These are phyloP conservation scores for Drosophila santomea DNA, from an alignment of 1,140 invertebrate species.

Conservation along the genomic window DNA sequence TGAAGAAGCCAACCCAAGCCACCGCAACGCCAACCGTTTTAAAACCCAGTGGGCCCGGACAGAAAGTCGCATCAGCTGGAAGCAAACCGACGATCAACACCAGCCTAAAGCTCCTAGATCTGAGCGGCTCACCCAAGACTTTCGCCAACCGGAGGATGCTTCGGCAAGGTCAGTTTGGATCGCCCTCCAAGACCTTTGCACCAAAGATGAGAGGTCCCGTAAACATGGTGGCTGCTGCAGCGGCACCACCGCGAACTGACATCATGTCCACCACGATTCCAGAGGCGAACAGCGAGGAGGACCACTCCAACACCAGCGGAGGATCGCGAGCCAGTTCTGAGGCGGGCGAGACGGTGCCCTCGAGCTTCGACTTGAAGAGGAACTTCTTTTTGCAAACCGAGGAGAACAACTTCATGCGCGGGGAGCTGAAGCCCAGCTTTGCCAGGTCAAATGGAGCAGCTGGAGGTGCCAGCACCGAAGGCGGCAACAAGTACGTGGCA, in stretches of 20 bases:
- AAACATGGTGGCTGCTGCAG: constrained; percentile 88
- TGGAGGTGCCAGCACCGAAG: constrained; percentile 26
- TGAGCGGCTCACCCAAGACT: constrained; percentile 88
- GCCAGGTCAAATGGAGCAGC: constrained; percentile 31
- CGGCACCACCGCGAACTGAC: constrained; percentile 90
- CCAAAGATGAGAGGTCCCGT: constrained; percentile 87
- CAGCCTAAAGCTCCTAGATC: constrained; percentile 85
- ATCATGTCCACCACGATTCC: constrained; percentile 93
- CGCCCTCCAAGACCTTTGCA: constrained; percentile 86
- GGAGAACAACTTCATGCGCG: constrained; percentile 84
- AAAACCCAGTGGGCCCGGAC: constrained; percentile 7
- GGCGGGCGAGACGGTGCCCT: constrained; percentile 32
- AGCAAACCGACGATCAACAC: constrained; percentile 79
- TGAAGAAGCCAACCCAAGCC: constrained; percentile 87
- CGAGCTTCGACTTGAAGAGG: constrained; percentile 74
- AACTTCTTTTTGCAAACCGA: constrained; percentile 84
- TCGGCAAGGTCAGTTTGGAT: constrained; percentile 85
- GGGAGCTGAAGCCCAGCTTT: constrained; percentile 77
- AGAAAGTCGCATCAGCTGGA: constrained; percentile 25
- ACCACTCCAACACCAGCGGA: constrained; percentile 82
- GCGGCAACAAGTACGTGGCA: constrained; percentile 55
- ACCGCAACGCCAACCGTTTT: constrained; percentile 1
- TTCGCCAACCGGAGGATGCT: constrained; percentile 87
- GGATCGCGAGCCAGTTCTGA: constrained; percentile 58
- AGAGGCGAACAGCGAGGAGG: constrained; percentile 92